These are phyloP conservation scores for Phalanger gymnotis DNA, from an alignment of 2,797 vertebrate species.

Conservation along the genomic window DNA sequence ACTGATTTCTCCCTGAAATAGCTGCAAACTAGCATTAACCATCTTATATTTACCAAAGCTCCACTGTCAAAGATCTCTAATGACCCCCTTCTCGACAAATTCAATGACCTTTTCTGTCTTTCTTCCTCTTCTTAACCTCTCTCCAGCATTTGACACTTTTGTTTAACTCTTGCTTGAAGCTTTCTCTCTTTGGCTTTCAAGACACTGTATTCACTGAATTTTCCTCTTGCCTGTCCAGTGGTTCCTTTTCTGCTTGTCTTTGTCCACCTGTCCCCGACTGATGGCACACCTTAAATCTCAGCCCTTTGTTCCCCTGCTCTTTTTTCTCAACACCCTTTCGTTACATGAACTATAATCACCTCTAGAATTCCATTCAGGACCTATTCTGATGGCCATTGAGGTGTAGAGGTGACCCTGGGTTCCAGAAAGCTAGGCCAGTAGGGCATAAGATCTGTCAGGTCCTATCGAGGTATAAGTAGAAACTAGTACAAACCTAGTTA, in stretches of 20 bases:
- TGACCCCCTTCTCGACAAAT: background rate
- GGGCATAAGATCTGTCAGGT: background rate
- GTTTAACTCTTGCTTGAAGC: background rate
- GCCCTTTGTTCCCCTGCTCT: background rate
- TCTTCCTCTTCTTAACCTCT: background rate
- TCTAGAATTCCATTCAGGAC: background rate
- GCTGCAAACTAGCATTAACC: background rate
- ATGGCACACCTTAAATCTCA: background rate
- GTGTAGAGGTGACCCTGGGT: background rate
- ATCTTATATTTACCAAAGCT: background rate
- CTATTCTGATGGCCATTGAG: background rate
- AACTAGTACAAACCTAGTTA: background rate
- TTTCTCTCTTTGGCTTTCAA: background rate
- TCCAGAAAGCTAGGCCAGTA: background rate
- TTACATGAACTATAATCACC: background rate
- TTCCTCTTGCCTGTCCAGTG: background rate
- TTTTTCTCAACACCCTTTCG: background rate
- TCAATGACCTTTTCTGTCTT: background rate
- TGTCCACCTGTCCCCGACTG: background rate
- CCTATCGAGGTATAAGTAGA: background rate
- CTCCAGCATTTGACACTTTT: slow-evolving; percentile 5
- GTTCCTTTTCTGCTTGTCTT: background rate
- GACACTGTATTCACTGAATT: background rate
- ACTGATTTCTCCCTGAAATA: background rate
- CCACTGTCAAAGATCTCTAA: background rate